Evolutionary conservation across 2,888 invertebrate genomes (phyloP), one percentile per base, ranked within the genome.

Genomic region (Rhamnusium bicolor): DNA sequence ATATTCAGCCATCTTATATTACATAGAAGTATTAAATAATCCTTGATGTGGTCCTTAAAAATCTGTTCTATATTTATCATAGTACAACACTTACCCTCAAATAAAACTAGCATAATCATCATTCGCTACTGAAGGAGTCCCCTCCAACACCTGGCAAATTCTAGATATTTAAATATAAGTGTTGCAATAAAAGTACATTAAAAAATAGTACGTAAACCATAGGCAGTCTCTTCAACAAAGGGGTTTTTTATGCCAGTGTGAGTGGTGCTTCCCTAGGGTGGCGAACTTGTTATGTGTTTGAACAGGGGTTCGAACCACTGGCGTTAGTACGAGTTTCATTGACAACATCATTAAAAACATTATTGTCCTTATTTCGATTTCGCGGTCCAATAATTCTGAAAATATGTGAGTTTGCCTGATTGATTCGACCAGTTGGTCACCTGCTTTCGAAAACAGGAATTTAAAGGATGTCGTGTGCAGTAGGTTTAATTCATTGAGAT

Each of bases 351-450:
- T 75, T 77, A 66, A 75, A 75, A 75, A 72, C 73, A 66, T 75
- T 71, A 77, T 75, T 77, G 77, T 76, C 72, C 76, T 69, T 69
- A 72, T 70, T 71, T 75, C 75, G 68, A 75, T 77, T 77, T 77
- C 72, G 75, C 72, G 77, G 75, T 75, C 69, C 72, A 40, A 54
- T 24, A 46, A 24, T 18, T 29, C 12, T 40, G 46, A 67, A 67
- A 67, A 54, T 51, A 46, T 18, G 32, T 29, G 32, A 53, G 66
- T 56, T 56, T 56, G 29, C 8, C 40, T 56, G 66, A 67, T 67
- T 67, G 40, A 67, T 67, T 67, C 46, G 46, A 24, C 32, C 56
- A 56, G 29, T 56, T 67, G 54, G 66, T 54, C 54, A 54, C 54
- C 32, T 51, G 65, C 32, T 6, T 32, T 18, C 54, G 21, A 56